Evolutionary conservation across 2,797 vertebrate genomes (phyloP).

Genomic region (Myotis myotis): DNA sequence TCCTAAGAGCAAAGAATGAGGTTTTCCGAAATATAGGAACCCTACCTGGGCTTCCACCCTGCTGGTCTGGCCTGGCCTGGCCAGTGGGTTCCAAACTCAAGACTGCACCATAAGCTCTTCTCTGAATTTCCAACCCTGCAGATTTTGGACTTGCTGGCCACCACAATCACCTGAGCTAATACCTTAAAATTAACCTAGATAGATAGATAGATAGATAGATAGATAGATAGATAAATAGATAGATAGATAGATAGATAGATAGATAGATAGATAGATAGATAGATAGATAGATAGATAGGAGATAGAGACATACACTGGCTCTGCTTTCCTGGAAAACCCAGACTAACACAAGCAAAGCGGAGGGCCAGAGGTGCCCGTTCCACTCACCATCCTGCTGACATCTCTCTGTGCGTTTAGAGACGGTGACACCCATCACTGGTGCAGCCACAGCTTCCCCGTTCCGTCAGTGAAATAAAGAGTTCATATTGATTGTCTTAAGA

Average conservation of each 20-base stretch:
- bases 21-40: neutral
- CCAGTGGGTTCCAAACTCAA: neutral
- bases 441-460: neutral
- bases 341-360: neutral
- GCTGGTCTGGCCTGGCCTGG: no score
- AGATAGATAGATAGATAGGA: neutral
- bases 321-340: neutral
- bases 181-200: neutral
- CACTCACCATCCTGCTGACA: neutral
- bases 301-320: neutral
- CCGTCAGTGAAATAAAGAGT: conserved; percentile 64
- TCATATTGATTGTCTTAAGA: conserved; percentile 47
- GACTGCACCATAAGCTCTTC: neutral
- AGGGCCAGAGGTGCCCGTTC: neutral
- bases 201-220: neutral
- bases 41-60: neutral
- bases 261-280: neutral
- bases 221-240: no score
- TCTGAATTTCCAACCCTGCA: neutral
- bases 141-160: neutral
- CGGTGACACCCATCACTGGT: fast-evolving
- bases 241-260: neutral
- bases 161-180: neutral
- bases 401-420: neutral
- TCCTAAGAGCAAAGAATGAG: neutral